Base-by-base conservation (phyloP, 1,140 invertebrate genomes). In the Macrocentrus cingulum region DNA sequence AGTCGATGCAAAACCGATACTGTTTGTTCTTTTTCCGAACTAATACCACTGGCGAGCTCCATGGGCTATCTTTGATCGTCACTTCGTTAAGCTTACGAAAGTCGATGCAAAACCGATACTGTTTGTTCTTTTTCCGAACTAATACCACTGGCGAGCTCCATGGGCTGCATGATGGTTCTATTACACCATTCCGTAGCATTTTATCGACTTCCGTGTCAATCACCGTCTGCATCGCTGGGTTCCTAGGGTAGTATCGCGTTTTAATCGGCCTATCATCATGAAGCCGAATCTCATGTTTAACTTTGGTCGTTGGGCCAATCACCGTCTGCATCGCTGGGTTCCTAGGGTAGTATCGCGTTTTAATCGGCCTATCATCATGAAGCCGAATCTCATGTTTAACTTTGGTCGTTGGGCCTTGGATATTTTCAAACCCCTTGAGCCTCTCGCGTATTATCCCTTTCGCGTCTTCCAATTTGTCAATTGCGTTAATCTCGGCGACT, bases 1-100 rank as follows among this genome's bases (percentile, higher is more conserved):
- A 81, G 63, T 82, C 80, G 0, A 83, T 67, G 60, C 80, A 82
- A 46, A 81, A 77, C 7, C 81, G 42, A 2, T 66, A 62, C 0
- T 56, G 60, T 1, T 70, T 69, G 54, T 82, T 75, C 42, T 76
- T 74, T 60, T 84, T 84, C 57, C 69, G 53, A 1, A 81, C 74
- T n/a, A 80, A 18, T 0, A 81, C 68, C 0, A 81, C 58, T 1
- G 75, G 74, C 2, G 67, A 67, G 16, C 61, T 59, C 71, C 74
- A 82, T 16, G n/a, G n/a, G n/a, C n/a, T n/a, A n/a, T n/a, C n/a
- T n/a, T n/a, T n/a, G n/a, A n/a, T 66, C 0, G 79, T 82, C 0
- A 78, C 62, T 0, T 18, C 29, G 56, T 84, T 83, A 1, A 81
- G 41, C 18, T 50, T 29, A 13, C 75, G 18, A 50, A 70, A 81